Evolutionary conservation across 2,797 vertebrate species (phyloP), one percentile per base, ranked within the genome.

Genomic region (Molothrus aeneus): DNA sequence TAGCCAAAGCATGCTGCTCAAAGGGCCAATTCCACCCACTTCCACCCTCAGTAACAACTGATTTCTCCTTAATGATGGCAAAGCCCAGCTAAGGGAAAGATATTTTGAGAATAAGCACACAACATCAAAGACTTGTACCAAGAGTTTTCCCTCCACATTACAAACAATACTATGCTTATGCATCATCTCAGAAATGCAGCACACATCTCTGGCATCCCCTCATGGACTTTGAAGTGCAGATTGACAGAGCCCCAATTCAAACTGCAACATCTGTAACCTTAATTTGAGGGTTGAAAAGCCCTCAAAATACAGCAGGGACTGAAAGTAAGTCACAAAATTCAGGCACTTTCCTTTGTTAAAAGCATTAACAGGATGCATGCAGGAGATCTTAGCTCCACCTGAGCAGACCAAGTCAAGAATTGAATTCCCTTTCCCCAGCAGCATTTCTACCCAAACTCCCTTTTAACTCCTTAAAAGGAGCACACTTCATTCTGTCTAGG

Each of bases 91-190:
- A 51, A 74, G 4, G 24, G 29, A 66, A 78, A 59, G 77, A 53
- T 71, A n/a, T 80, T 88, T 26, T 4, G 36, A 84, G 84, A 73
- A 79, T 61, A 85, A 79, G 57, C 22, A 38, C 7, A 29, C 7
- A 57, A 36, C 3, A 14, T 70, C 70, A 84, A 69, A 72, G 63
- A 63, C 13, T 38, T 17, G 4, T 22, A 47, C 18, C 40, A 34
- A 34, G 20, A 6, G 7, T 59, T 54, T 20, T 7, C 40, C 22
- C 65, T 74, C 38, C 26, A 80, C 24, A 3, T 15, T 69, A 64
- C 10, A 2, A 31, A 43, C 42, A 57, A 53, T 8, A 69, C 25
- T 5, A 80, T 0, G 3, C 53, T 78, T 43, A 16, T 1, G 6
- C 26, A 12, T 47, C 80, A 79, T 40, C 84, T 86, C 57, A 50